Evolutionary conservation across 2,797 vertebrate species (phyloP).

Genomic region (Scomberomorus guttatus): DNA sequence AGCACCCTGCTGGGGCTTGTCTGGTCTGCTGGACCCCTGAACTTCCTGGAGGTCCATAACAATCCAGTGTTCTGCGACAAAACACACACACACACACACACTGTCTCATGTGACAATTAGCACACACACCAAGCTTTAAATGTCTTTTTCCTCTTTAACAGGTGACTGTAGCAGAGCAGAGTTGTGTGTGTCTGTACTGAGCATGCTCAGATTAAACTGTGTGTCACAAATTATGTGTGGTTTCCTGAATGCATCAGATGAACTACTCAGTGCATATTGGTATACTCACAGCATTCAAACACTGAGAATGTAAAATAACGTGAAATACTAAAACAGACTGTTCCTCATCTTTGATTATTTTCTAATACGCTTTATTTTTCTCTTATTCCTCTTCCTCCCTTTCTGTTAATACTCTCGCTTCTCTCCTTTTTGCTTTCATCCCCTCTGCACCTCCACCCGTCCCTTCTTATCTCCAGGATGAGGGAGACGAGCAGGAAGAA

Average conservation of each 20-base stretch:
- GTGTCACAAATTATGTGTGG: slow-evolving; percentile 28
- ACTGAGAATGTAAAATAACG: neutral
- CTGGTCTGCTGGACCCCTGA: slow-evolving; percentile 28
- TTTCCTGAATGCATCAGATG: neutral
- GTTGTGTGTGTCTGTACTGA: slow-evolving; percentile 30
- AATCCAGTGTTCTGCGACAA: slow-evolving; percentile 36
- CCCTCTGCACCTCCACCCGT: neutral
- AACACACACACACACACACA: slow-evolving; percentile 4
- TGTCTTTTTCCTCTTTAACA: neutral
- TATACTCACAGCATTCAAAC: neutral
- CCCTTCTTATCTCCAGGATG: slow-evolving; percentile 86
- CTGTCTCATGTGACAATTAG: slow-evolving; percentile 25
- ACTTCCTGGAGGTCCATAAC: slow-evolving; percentile 47
- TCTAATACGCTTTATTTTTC: too few species aligned
- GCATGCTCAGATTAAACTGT: slow-evolving; percentile 20
- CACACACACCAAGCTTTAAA: neutral
- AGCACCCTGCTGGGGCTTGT: slow-evolving; percentile 61
- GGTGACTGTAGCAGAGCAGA: neutral
- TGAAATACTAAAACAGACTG: neutral
- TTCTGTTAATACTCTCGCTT: too few species aligned
- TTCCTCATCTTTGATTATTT: neutral
- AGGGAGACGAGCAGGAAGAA: slow-evolving; percentile 95
- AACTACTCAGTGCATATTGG: neutral
- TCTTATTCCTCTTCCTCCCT: too few species aligned
- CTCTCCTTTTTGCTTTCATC: neutral